Evolutionary conservation across 2,797 vertebrate species (phyloP), one percentile per base, ranked within the genome.

Genomic region (Pseudochirops corinnae): DNA sequence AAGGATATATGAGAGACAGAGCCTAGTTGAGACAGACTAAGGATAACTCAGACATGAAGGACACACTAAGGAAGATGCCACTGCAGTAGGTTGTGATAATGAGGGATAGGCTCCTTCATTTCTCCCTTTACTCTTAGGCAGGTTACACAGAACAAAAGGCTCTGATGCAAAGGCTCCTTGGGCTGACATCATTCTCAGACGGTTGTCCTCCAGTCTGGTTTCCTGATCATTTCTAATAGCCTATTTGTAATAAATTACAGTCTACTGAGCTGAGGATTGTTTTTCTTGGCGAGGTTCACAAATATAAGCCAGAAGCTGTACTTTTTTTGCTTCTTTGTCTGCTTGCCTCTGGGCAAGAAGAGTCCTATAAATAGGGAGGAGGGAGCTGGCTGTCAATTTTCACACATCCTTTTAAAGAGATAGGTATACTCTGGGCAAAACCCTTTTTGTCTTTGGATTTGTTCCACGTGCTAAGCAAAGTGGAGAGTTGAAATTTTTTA

Each of bases 201-300:
- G 74, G 90, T 60, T 87, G 53, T 90, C 91, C 93, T 93, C 60
- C 62, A 87, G 58, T 67, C 74, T 92, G 92, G 56, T 52, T 95
- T 91, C 90, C 55, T 92, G 92, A 90, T 82, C 6, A 31, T 91
- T 62, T 91, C 52, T 94, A 29, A 33, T 12, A 92, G 1, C 74
- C 31, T 28, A 16, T 92, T 94, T 93, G 67, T 90, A 95, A 95
- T 55, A 93, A 87, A 93, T 90, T 67, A 90, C 11, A 90, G 28
- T 58, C 56, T 93, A 60, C 1, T 55, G 46, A 93, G 50, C 55
- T 53, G 55, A 93, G 29, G 52, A 21, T 12, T 94, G 52, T 91
- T 95, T 95, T 94, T 90, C 56, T 93, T 93, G 82, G 53, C 57
- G 91, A 56, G 55, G 94, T 95, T 94, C 55, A 90, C 87, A 93